Conservation (phyloP, 1,140 invertebrate genomes). For the Neotoxoptera formosana region DNA sequence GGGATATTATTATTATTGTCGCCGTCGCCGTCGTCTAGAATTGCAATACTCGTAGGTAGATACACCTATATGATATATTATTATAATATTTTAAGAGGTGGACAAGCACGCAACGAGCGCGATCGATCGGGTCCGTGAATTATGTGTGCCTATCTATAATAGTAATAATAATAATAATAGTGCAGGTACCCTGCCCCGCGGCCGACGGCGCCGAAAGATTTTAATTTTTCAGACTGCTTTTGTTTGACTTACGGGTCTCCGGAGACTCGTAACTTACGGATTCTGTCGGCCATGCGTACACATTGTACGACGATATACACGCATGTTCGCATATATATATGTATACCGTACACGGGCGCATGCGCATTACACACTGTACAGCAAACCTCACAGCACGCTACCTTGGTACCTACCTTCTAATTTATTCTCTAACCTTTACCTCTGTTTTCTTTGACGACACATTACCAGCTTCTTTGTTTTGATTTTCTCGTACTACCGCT, state of each 20-base stretch:
- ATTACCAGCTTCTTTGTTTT: neutral
- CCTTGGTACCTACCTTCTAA: neutral
- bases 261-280: constrained; percentile 28
- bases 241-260: constrained; percentile 31
- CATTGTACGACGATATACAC: neutral
- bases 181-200: neutral
- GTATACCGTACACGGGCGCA: neutral
- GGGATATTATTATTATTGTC: neutral
- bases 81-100: neutral
- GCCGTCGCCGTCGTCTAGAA: neutral
- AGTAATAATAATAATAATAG: neutral
- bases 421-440: constrained; percentile 1
- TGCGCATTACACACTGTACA: neutral
- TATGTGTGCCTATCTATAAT: neutral
- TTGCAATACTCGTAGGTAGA: too few species aligned
- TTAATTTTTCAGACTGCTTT: constrained; percentile 48
- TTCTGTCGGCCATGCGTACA: neutral
- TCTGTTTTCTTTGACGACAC: neutral
- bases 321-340: neutral
- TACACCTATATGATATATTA: constrained; percentile 1
- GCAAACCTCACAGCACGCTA: neutral
- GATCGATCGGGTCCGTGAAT: neutral
- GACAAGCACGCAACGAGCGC: neutral
- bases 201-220: neutral
- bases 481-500: neutral